Evolutionary conservation across 2,113 vertebrate genomes (phyloP).

Genomic region (Microtus ochrogaster): DNA sequence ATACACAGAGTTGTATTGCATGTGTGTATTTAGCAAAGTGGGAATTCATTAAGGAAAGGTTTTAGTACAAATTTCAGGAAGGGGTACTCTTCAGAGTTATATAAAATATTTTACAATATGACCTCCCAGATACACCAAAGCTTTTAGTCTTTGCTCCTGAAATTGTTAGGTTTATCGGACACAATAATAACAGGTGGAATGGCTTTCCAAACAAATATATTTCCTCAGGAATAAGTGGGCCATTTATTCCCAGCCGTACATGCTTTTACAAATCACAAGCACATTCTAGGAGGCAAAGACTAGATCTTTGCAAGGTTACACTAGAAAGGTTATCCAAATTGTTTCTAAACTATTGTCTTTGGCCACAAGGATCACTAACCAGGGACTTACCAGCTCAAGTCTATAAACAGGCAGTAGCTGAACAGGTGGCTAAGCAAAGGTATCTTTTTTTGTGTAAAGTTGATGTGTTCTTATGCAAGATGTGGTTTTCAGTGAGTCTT

Average conservation of each 20-base stretch:
- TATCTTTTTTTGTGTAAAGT: background rate
- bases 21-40: background rate
- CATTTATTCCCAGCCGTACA: background rate
- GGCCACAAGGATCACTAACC: background rate
- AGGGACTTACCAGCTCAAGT: background rate
- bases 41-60: background rate
- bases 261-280: background rate
- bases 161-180: background rate
- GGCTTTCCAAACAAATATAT: background rate
- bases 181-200: background rate
- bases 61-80: background rate
- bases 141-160: background rate
- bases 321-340: background rate
- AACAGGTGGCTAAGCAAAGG: background rate
- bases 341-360: background rate
- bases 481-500: background rate
- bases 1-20: background rate
- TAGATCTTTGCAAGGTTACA: background rate
- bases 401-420: background rate
- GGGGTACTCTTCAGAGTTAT: background rate
- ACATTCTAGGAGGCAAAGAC: background rate
- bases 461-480: background rate
- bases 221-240: background rate
- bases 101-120: background rate
- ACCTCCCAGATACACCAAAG: background rate